These are phyloP conservation scores for Dynastes grantii DNA, from an alignment of 2,888 invertebrate species.

Conservation along the genomic window DNA sequence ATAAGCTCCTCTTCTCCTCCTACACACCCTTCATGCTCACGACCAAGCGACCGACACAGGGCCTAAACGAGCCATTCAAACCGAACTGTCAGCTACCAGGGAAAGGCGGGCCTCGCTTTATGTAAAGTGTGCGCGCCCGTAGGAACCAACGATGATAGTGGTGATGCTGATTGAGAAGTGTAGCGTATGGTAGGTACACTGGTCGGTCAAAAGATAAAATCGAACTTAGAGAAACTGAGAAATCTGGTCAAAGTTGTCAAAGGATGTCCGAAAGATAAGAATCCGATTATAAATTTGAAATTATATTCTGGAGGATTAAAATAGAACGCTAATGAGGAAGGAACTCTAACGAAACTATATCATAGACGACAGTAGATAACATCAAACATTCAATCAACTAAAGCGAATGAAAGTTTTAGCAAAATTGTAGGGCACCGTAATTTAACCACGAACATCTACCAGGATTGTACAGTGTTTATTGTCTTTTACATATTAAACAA, in stretches of 20 bases:
- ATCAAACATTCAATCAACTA: too few relatives aligned
- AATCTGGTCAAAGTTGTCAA: neutral
- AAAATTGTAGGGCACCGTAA: too few relatives aligned
- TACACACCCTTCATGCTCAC: too few relatives aligned
- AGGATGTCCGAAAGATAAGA: neutral
- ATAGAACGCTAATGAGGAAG: too few relatives aligned
- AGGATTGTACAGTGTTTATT: too few relatives aligned
- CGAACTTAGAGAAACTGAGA: neutral
- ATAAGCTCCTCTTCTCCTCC: constrained; percentile 55
- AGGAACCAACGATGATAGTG: constrained; percentile 40
- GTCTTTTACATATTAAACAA: too few relatives aligned
- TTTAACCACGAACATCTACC: too few relatives aligned
- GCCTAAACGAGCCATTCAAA: constrained; percentile 59
- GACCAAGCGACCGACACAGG: constrained; percentile 48
- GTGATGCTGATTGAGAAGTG: constrained; percentile 57
- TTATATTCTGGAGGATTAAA: too few relatives aligned
- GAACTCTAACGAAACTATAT: too few relatives aligned
- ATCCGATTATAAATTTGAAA: neutral
- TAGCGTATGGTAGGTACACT: constrained; percentile 44
- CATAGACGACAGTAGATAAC: too few relatives aligned
- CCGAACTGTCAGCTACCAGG: constrained; percentile 56
- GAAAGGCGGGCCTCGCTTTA: constrained; percentile 55
- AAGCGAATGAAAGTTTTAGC: too few relatives aligned
- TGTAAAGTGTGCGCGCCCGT: constrained; percentile 55
- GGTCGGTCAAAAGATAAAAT: constrained; percentile 20